phyloP scores from a whole-genome alignment of 2,797 vertebrate species.

The Xiphophorus birchmanni region DNA sequence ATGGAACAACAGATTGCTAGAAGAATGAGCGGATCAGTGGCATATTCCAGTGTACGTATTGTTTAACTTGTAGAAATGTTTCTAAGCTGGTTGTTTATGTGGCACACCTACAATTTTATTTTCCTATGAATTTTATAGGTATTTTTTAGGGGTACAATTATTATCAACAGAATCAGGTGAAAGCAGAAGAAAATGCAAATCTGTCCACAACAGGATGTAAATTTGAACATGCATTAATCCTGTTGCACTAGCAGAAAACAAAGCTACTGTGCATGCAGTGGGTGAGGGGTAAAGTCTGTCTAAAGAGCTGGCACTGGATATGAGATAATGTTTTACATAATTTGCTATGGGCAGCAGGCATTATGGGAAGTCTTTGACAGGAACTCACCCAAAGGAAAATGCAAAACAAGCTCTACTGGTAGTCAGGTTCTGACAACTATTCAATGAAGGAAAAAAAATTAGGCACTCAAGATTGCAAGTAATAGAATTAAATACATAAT shows the following conservation, averaged over 20 bases:
- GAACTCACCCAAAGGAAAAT: conserved; percentile 58
- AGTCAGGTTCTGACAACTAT: conserved; percentile 36
- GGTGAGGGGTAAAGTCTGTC: conserved; percentile 48
- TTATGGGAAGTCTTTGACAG: conserved; percentile 53
- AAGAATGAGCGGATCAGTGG: conserved; percentile 62
- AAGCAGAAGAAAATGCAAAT: conserved; percentile 50
- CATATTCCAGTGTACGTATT: conserved; percentile 35
- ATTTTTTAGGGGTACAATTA: background rate
- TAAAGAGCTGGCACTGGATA: conserved; percentile 56
- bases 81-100: background rate
- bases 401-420: conserved; percentile 59
- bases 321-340: conserved; percentile 76
- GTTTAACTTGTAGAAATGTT: conserved; percentile 35
- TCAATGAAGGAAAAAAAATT: conserved; percentile 12
- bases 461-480: conserved; percentile 3
- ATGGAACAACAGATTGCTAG: conserved; percentile 75
- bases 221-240: conserved; percentile 55
- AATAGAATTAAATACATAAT: conserved; percentile 1
- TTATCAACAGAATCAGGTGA: conserved; percentile 37
- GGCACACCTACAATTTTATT: conserved; percentile 9
- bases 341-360: conserved; percentile 56
- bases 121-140: background rate
- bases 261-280: conserved; percentile 43
- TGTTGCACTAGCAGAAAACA: conserved; percentile 54
- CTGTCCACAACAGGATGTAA: conserved; percentile 52